These are phyloP conservation scores for Epinotia ramella DNA, from an alignment of 2,888 invertebrate genomes.

Conservation along the genomic window DNA sequence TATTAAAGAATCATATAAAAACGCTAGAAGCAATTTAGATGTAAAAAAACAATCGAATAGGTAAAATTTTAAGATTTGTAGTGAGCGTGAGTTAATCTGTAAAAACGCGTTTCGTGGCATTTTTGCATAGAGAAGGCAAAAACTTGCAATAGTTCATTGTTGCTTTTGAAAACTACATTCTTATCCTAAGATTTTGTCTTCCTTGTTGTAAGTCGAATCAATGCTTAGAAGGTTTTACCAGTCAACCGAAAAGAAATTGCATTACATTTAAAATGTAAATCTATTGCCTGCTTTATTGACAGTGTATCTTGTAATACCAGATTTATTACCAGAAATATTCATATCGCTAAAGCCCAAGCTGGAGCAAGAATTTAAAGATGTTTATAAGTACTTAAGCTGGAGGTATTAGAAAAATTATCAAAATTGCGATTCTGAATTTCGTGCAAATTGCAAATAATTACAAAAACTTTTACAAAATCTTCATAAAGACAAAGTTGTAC, in stretches of 20 bases:
- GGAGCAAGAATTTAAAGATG: slow-evolving; percentile 7
- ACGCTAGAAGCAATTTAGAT: slow-evolving; percentile 20
- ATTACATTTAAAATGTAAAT: background rate
- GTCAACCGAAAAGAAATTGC: background rate
- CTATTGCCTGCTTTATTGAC: slow-evolving; percentile 12
- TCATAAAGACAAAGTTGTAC: background rate
- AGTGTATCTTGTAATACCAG: background rate
- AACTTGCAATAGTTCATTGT: background rate
- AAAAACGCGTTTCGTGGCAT: background rate
- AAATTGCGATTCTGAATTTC: slow-evolving; percentile 1
- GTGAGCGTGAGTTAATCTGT: background rate
- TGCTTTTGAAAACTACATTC: background rate
- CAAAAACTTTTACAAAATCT: background rate
- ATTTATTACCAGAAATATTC: background rate
- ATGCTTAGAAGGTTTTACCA: background rate
- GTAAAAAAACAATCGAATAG: slow-evolving; percentile 2
- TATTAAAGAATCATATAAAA: slow-evolving; percentile 1
- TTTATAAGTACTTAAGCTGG: slow-evolving; percentile 6
- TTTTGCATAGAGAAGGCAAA: background rate
- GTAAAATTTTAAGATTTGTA: background rate
- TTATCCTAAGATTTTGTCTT: background rate
- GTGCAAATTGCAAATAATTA: slow-evolving; percentile 19
- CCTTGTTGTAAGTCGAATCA: background rate
- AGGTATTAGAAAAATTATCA: background rate
- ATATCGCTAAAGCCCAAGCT: slow-evolving; percentile 28